Evolutionary conservation across 2,888 invertebrate genomes (phyloP), one percentile per base, ranked within the genome.

Genomic region (Eurytoma californica): DNA sequence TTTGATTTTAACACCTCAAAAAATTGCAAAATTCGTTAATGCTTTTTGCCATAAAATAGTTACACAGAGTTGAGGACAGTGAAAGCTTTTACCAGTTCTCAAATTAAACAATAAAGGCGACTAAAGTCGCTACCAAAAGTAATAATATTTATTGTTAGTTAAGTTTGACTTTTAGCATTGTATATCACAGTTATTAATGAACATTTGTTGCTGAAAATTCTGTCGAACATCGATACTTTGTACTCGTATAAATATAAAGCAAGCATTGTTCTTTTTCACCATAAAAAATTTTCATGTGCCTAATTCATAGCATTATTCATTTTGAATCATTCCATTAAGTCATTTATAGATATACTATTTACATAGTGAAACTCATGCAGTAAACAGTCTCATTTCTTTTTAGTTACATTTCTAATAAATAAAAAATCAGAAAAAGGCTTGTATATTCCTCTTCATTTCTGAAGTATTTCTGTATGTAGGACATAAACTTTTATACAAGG

Each of bases 131-230:
- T 84, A 83, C 82, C 82, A 85, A 84, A 86, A 84, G 81, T 77
- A 82, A 83, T 79, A 76, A 75, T 83, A 83, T 86, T 84, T 82
- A 83, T 82, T 83, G 76, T 68, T 85, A 84, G 83, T 85, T 86
- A 85, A 84, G 85, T 86, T 86, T 84, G 82, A 82, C 83, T 82
- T 80, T 84, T 84, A 83, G 82, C 80, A 66, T 53, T 74, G 78
- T 79, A 74, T 80, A 79, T 74, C 63, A 73, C 81, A 81, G 79
- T 69, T 82, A 80, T 82, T 77, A 67, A 79, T 75, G 77, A 77
- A 80, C 70, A 77, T 72, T 79, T 82, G 73, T 73, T 65, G 65
- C 73, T 55, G 55, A 73, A 73, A 28, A 66, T 16, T 39, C 5
- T 49, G 60, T 51, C 60, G 16, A 70, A 49, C 24, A 60, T 60